Evolutionary conservation across 2,113 vertebrate species (phyloP), one percentile per base, ranked within the genome.

Genomic region (Trinectes maculatus): DNA sequence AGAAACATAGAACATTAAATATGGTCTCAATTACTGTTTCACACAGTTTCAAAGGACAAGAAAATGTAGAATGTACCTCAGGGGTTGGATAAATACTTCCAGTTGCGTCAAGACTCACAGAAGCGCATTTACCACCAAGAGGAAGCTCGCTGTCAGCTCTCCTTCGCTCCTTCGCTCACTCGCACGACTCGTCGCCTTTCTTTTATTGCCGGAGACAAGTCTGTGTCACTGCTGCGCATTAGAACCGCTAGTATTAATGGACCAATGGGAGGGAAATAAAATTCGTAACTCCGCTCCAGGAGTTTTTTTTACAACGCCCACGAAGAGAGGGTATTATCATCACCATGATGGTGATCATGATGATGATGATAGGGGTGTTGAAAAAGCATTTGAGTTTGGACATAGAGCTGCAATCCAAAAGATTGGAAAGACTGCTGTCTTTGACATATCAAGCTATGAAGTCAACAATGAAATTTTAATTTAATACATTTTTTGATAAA

Each of bases 201-300:
- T 91, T 89, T 91, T 93, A 91, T 90, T 67, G 26, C 60, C 25
- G 71, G 56, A 61, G 81, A 73, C 73, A 76, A 33, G 66, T 12
- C 61, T 26, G 71, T 87, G 85, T 89, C 87, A 87, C 78, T 26
- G 63, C 73, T 49, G 66, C 65, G 70, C 81, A 90, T 90, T 85
- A 80, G 36, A 83, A 76, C 76, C 21, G 60, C 82, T 66, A 61
- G 70, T 66, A 33, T 44, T 16, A 19, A 31, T 46, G 73, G 83
- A 82, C 90, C 91, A 92, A 92, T 92, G 65, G 82, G 88, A 89
- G 46, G 66, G 55, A 39, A 55, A 60, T 7, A 19, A 10, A 28
- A 36, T 84, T 76, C 79, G 71, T 82, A 73, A 86, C 69, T 52
- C 47, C 16, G 57, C 85, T 69, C 56, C 42, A 29, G 76, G 71